These are phyloP conservation scores for Phylloscopus trochiloides DNA, from an alignment of 2,113 vertebrate genomes.

Conservation along the genomic window DNA sequence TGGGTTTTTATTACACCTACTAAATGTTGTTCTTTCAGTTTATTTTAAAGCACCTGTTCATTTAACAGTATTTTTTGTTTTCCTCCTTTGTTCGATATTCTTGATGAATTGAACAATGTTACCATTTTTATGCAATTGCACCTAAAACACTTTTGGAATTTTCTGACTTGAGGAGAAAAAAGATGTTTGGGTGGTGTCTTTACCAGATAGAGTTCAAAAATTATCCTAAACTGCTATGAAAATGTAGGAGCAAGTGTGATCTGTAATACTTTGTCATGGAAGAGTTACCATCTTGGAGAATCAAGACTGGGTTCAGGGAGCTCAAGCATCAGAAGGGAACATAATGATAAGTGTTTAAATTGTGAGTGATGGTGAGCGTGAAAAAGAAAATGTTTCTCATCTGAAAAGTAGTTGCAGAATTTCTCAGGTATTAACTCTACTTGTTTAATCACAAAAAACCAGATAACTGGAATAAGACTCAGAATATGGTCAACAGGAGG, in stretches of 20 bases:
- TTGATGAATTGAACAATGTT: not conserved
- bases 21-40: not conserved
- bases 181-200: not conserved
- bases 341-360: not conserved
- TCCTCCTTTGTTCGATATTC: not conserved
- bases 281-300: not conserved
- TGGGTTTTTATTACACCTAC: not conserved
- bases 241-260: not conserved
- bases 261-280: not conserved
- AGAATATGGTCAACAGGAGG: not conserved
- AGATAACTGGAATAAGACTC: not conserved
- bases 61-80: not conserved
- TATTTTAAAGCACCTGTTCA: not conserved
- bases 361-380: not conserved
- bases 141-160: rapidly evolving
- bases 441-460: not conserved
- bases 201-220: not conserved
- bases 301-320: not conserved
- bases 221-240: not conserved
- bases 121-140: not conserved
- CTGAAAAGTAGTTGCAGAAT: not conserved
- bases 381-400: not conserved
- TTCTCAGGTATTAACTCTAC: not conserved
- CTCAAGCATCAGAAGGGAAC: not conserved
- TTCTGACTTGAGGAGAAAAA: not conserved